phyloP scores from a whole-genome alignment of 37 sponge, comb jelly and placozoan species.

The Halichondria panicea region DNA sequence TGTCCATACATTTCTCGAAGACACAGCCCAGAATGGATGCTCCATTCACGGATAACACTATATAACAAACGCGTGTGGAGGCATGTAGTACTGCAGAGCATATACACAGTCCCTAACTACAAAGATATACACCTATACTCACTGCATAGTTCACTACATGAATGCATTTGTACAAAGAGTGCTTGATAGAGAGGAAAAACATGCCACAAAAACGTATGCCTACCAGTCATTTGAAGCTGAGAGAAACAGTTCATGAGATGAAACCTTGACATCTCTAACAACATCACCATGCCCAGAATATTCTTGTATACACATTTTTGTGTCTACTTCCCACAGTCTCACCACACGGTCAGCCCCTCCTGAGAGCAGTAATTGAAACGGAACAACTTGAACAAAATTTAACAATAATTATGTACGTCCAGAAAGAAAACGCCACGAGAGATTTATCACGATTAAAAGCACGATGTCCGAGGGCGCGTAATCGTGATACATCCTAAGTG shows the following conservation, averaged over 20 bases:
- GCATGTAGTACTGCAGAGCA: no score
- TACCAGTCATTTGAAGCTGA: conserved; percentile 83
- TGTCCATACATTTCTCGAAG: conserved; percentile 55
- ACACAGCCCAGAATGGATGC: conserved; percentile 66
- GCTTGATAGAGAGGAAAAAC: neutral
- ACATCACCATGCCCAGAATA: conserved; percentile 70
- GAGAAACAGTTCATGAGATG: conserved; percentile 44
- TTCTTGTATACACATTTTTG: conserved; percentile 45
- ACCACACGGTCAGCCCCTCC: conserved; percentile 63
- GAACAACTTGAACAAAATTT: neutral
- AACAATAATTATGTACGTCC: neutral
- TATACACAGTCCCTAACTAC: no score
- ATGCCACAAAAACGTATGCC: neutral
- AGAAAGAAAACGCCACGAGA: neutral
- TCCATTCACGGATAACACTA: conserved; percentile 75
- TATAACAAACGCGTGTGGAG: neutral
- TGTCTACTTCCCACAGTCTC: conserved; percentile 59
- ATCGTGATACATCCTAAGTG: no score
- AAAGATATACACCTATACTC: no score
- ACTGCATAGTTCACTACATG: no score
- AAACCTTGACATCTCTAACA: conserved; percentile 70
- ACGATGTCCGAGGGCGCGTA: no score
- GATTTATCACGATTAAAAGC: neutral
- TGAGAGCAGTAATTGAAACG: neutral
- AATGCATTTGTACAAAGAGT: neutral